phyloP scores from a whole-genome alignment of 2,113 vertebrate species.

The Podilymbus podiceps region DNA sequence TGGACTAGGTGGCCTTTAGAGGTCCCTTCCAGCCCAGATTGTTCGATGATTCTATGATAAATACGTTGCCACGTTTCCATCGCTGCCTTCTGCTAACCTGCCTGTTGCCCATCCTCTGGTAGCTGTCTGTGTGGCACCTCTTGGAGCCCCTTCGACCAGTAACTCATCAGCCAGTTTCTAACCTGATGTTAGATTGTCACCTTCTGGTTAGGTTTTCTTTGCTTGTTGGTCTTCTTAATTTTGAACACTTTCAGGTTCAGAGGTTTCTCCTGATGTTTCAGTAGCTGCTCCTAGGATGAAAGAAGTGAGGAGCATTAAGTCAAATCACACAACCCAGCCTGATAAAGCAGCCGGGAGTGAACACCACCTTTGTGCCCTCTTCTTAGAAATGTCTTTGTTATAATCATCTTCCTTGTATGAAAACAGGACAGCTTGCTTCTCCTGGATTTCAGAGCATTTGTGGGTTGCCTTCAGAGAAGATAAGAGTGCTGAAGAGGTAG shows the following conservation, averaged over 20 bases:
- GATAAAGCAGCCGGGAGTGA: not conserved
- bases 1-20: too few relatives aligned
- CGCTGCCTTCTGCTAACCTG: not conserved
- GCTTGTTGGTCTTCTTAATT: not conserved
- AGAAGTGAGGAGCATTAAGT: not conserved
- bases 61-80: rapidly evolving
- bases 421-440: not conserved
- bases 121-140: not conserved
- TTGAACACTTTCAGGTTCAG: not conserved
- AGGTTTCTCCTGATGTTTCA: not conserved
- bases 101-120: not conserved
- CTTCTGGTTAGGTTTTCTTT: not conserved
- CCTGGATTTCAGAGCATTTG: not conserved
- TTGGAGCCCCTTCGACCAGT: not conserved
- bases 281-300: not conserved
- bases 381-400: not conserved
- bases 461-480: not conserved
- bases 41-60: too few relatives aligned
- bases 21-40: too few relatives aligned
- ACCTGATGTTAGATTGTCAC: not conserved
- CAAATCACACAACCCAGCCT: not conserved
- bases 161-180: not conserved
- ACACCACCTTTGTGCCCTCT: not conserved
- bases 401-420: not conserved
- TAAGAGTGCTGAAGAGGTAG: not conserved